Percentiles rank a stretch among this genome's conserved stretches.
phyloP scores from a whole-genome alignment of 2,888 invertebrate genomes.

The Melanchra persicariae region DNA sequence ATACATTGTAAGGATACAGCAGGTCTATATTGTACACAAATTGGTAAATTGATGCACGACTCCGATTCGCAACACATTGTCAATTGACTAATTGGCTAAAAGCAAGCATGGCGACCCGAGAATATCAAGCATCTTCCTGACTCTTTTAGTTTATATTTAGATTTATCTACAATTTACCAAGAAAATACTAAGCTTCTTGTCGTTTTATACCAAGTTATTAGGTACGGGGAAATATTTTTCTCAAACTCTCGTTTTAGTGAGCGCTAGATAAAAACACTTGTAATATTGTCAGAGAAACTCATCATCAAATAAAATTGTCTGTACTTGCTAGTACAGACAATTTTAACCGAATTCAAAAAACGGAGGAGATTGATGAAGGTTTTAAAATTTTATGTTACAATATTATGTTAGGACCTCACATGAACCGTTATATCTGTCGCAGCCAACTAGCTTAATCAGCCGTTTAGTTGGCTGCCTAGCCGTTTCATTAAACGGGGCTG shows the following conservation, averaged over 20 bases:
- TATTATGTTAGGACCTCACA: no score
- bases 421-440: no score
- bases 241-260: not conserved
- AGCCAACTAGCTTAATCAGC: no score
- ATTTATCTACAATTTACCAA: not conserved
- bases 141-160: not conserved
- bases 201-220: not conserved
- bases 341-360: no score
- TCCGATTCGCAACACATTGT: slow-evolving; percentile 45
- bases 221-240: not conserved
- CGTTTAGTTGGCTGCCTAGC: no score
- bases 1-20: slow-evolving; percentile 37
- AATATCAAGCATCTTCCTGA: not conserved
- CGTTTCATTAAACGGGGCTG: no score
- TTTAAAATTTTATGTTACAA: no score
- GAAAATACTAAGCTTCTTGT: not conserved
- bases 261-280: not conserved
- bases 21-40: slow-evolving; percentile 66
- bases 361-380: no score
- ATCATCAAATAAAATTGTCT: not conserved
- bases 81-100: slow-evolving; percentile 70
- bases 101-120: slow-evolving; percentile 13
- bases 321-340: not conserved
- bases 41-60: slow-evolving; percentile 72
- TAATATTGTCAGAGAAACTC: not conserved